A percentile compares a stretch with the other conserved stretches of the same genome.
Evolutionary conservation across 1,140 invertebrate genomes (phyloP).

Genomic region (Tachypleus tridentatus): DNA sequence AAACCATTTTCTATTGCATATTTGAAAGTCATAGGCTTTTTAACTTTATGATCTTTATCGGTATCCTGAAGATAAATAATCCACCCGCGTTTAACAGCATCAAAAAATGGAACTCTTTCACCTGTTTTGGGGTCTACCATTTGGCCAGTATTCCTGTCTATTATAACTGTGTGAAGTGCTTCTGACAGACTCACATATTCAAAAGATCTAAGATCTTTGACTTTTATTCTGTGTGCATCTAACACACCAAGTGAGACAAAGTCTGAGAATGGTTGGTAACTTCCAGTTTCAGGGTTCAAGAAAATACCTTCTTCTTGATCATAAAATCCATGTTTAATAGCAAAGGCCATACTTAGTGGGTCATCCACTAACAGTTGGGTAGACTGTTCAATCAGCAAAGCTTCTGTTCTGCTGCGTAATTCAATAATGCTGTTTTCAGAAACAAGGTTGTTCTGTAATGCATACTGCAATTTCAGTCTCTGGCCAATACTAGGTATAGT

Average conservation of each 20-base stretch:
- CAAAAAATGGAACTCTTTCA: slow-evolving; percentile 66
- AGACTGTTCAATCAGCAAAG: slow-evolving; percentile 19
- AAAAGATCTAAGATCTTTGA: slow-evolving; percentile 58
- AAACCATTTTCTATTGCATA: slow-evolving; percentile 13
- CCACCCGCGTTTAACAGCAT: slow-evolving; percentile 60
- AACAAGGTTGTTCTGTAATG: slow-evolving; percentile 5
- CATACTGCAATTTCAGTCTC: slow-evolving; percentile 4
- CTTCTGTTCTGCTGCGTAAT: slow-evolving; percentile 7
- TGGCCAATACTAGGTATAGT: neutral
- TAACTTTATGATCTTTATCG: neutral
- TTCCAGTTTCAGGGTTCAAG: slow-evolving; percentile 58
- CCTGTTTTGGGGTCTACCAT: slow-evolving; percentile 69
- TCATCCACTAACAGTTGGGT: slow-evolving; percentile 31
- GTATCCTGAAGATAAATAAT: slow-evolving; percentile 32
- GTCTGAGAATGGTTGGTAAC: slow-evolving; percentile 61
- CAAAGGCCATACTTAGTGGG: slow-evolving; percentile 47
- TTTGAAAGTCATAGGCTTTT: slow-evolving; percentile 14
- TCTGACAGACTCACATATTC: slow-evolving; percentile 54
- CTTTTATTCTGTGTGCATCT: slow-evolving; percentile 56
- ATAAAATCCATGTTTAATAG: slow-evolving; percentile 58
- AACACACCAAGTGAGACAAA: slow-evolving; percentile 58
- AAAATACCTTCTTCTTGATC: slow-evolving; percentile 60
- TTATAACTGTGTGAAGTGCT: slow-evolving; percentile 55
- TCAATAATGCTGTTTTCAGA: slow-evolving; percentile 11
- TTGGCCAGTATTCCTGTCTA: slow-evolving; percentile 61